These are phyloP conservation scores for Zaprionus inermis DNA, from an alignment of 1,140 invertebrate genomes.

Conservation along the genomic window DNA sequence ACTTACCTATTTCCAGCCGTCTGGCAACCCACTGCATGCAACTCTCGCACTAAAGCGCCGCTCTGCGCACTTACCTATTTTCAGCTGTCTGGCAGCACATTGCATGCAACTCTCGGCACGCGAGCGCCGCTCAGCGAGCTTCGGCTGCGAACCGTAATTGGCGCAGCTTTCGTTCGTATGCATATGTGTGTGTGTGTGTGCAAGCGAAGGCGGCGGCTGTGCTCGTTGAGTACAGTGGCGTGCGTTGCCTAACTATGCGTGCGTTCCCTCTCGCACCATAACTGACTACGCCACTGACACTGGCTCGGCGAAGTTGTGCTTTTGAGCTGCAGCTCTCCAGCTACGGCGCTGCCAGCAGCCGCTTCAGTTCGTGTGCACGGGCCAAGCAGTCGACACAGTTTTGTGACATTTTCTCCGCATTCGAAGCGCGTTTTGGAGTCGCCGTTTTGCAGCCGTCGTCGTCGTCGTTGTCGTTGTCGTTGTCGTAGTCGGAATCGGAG, in stretches of 20 bases:
- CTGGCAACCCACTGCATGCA: not conserved
- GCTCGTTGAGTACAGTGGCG: slow-evolving; percentile 22
- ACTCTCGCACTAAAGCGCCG: too few relatives aligned
- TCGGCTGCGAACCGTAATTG: slow-evolving; percentile 11
- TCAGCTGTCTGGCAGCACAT: slow-evolving; percentile 31
- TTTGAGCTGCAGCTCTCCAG: slow-evolving; percentile 54
- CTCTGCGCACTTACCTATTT: not conserved
- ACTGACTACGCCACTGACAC: slow-evolving; percentile 15
- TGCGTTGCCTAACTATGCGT: not conserved
- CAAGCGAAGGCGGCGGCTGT: not conserved
- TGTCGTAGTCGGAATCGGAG: slow-evolving; percentile 39
- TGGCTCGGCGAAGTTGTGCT: slow-evolving; percentile 33
- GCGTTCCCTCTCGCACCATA: not conserved
- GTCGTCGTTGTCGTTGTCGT: slow-evolving; percentile 26
- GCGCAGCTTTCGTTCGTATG: slow-evolving; percentile 50
- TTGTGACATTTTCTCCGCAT: slow-evolving; percentile 25
- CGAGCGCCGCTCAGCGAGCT: slow-evolving; percentile 23
- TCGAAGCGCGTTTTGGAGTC: not conserved
- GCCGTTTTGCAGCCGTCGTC: slow-evolving; percentile 47
- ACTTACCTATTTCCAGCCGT: not conserved
- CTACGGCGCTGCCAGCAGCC: slow-evolving; percentile 36
- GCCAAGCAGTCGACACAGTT: slow-evolving; percentile 62
- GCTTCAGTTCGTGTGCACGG: slow-evolving; percentile 66
- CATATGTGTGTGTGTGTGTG: slow-evolving; percentile 36
- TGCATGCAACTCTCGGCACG: not conserved